Evolutionary conservation across 2,888 invertebrate species (phyloP).

Genomic region (Dicyrtomina minuta): DNA sequence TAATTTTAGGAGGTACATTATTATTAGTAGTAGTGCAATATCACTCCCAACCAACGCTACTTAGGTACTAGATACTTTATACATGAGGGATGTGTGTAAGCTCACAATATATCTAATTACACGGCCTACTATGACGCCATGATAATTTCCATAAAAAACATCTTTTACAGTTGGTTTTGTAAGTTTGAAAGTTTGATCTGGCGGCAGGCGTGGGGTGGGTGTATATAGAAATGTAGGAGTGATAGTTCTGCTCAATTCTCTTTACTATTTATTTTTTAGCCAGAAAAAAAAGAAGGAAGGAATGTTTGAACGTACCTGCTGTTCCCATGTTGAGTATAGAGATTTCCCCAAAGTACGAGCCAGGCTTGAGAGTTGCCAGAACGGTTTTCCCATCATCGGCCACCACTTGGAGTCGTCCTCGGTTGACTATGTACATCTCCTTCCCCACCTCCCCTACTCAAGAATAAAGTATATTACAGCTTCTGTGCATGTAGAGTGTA

Average conservation of each 20-base stretch:
- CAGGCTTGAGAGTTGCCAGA: conserved; percentile 94
- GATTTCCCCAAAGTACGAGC: conserved; percentile 99
- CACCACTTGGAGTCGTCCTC: conserved; percentile 91
- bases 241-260: background rate
- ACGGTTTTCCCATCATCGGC: conserved; percentile 94
- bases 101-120: no score
- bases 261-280: background rate
- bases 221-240: background rate
- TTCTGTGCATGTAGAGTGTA: no score
- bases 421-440: conserved; percentile 99
- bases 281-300: conserved; percentile 7
- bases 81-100: no score
- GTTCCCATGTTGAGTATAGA: conserved; percentile 99
- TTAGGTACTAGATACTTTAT: no score
- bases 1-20: no score
- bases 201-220: no score
- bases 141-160: no score
- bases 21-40: no score
- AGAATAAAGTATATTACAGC: no score
- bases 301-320: conserved; percentile 68
- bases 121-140: no score
- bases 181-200: no score
- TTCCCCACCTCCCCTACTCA: conserved; percentile 94
- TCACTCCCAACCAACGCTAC: no score
- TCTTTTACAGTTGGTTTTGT: background rate